phyloP scores from a whole-genome alignment of 2,888 invertebrate species.

The Drosophila phalerata region DNA sequence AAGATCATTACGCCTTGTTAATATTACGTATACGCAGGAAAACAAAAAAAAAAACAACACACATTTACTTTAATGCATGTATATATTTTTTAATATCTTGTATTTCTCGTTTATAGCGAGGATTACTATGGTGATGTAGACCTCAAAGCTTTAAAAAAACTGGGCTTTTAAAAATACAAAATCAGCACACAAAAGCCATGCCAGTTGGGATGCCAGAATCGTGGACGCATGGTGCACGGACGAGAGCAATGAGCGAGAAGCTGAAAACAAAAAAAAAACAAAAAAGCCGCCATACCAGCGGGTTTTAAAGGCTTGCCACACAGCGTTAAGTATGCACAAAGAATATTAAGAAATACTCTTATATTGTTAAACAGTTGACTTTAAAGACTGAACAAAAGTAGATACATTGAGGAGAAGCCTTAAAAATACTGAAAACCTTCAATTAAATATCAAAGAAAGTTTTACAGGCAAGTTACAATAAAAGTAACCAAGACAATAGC shows the following conservation, averaged over 20 bases:
- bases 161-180: slow-evolving; percentile 86
- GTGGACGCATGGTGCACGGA: slow-evolving; percentile 21
- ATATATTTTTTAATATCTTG: slow-evolving; percentile 52
- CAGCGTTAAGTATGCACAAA: slow-evolving; percentile 61
- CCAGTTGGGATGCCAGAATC: slow-evolving; percentile 20
- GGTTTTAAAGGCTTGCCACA: slow-evolving; percentile 74
- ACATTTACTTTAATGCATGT: slow-evolving; percentile 47
- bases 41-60: slow-evolving; percentile 7
- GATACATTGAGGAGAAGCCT: slow-evolving; percentile 37
- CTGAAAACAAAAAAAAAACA: slow-evolving; percentile 35
- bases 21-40: slow-evolving; percentile 39
- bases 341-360: slow-evolving; percentile 59
- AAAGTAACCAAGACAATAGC: slow-evolving; percentile 52
- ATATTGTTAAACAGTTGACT: slow-evolving; percentile 67
- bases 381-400: slow-evolving; percentile 75
- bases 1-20: slow-evolving; percentile 28
- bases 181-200: slow-evolving; percentile 26
- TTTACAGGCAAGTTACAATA: slow-evolving; percentile 25
- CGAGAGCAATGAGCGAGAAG: slow-evolving; percentile 33
- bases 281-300: slow-evolving; percentile 57
- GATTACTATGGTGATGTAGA: slow-evolving; percentile 97
- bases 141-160: slow-evolving; percentile 93
- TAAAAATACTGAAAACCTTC: slow-evolving; percentile 32
- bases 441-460: slow-evolving; percentile 32
- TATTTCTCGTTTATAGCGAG: slow-evolving; percentile 88